Evolutionary conservation across 2,113 vertebrate species (phyloP).

Genomic region (Campylomormyrus numenius): DNA sequence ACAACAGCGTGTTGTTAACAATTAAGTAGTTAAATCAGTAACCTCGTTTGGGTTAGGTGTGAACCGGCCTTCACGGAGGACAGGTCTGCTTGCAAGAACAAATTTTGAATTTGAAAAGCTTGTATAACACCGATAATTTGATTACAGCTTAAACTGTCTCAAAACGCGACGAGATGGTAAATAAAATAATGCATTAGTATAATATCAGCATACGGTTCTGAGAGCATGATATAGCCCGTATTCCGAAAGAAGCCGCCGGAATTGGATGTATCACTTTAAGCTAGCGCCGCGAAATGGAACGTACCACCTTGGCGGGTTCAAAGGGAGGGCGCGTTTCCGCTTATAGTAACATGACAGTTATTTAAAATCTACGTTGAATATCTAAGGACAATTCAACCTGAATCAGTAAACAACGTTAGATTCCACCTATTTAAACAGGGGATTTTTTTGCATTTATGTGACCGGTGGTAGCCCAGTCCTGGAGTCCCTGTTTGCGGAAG

Average conservation of each 20-base stretch:
- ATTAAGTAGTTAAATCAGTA: background rate
- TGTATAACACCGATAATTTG: background rate
- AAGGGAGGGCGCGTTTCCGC: background rate
- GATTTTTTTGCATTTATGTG: background rate
- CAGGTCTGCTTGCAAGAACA: background rate
- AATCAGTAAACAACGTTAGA: background rate
- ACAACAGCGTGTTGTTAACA: background rate
- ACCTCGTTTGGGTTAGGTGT: background rate
- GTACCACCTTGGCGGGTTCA: background rate
- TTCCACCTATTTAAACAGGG: background rate
- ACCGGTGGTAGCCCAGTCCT: background rate
- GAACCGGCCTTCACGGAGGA: background rate
- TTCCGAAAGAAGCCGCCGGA: background rate
- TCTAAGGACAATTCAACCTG: background rate
- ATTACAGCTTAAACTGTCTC: background rate
- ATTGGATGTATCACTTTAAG: background rate
- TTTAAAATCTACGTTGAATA: background rate
- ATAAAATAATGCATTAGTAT: background rate
- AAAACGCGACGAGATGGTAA: background rate
- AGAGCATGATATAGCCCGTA: background rate
- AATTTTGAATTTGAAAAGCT: background rate
- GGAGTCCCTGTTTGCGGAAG: background rate
- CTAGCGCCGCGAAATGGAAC: background rate
- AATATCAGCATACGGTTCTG: background rate
- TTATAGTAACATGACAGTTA: background rate